Conservation (phyloP, 2,797 vertebrate species). For the Oophaga sylvatica region DNA sequence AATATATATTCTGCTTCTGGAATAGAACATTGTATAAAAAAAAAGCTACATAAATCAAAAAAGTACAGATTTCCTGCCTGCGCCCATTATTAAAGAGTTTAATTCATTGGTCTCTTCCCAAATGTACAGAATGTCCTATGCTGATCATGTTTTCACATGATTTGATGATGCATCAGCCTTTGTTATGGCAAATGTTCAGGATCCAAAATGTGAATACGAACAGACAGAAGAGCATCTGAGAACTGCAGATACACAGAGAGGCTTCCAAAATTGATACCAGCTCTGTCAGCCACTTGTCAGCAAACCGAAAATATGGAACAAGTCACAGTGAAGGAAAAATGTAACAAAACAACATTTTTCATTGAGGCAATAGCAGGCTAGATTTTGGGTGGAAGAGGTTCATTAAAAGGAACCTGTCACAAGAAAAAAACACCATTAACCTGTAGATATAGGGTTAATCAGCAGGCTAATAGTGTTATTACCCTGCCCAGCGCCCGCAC, state of each 20-base stretch:
- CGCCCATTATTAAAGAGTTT: background rate
- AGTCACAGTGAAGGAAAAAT: background rate
- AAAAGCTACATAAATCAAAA: no score
- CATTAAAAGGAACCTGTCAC: no score
- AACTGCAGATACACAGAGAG: constrained; percentile 12
- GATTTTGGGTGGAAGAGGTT: background rate
- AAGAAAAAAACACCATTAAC: no score
- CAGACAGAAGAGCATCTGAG: constrained; percentile 36
- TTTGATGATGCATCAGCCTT: background rate
- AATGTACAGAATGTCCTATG: constrained; percentile 13
- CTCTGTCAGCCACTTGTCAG: constrained; percentile 31
- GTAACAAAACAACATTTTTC: background rate
- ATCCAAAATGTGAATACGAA: constrained; percentile 16
- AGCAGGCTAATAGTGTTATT: no score
- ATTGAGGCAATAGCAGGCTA: background rate
- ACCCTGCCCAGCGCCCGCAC: no score
- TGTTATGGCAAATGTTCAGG: constrained; percentile 26
- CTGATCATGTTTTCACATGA: background rate
- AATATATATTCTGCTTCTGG: no score
- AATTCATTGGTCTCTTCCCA: background rate
- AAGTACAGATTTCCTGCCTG: no score
- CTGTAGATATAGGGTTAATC: no score
- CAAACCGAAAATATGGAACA: background rate
- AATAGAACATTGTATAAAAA: no score
- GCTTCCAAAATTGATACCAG: constrained; percentile 21